A percentile compares a stretch with the other conserved stretches of the same genome.
phyloP scores from a whole-genome alignment of 2,113 vertebrate species.

The Epinephelus moara region DNA sequence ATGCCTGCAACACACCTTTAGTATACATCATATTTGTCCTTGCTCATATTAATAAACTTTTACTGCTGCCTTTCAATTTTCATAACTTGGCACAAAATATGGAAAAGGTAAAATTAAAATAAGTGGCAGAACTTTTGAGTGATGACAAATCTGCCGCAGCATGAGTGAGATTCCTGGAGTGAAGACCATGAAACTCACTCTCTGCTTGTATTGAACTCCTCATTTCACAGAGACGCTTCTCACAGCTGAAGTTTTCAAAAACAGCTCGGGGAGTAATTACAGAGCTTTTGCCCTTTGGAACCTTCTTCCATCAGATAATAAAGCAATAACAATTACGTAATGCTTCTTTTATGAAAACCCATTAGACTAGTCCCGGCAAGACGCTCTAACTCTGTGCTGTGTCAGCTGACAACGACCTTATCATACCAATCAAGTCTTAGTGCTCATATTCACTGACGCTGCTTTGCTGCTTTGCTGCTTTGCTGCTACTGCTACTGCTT shows the following conservation, averaged over 20 bases:
- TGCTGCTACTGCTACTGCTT: not conserved
- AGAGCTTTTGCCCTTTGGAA: conserved; percentile 70
- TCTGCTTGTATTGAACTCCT: not conserved
- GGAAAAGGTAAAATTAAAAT: not conserved
- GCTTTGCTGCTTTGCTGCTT: conserved; percentile 5
- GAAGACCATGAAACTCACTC: not conserved
- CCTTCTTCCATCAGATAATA: conserved; percentile 57
- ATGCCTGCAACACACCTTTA: not conserved
- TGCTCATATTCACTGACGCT: conserved; percentile 5
- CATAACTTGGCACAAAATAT: not conserved
- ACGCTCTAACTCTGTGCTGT: not conserved
- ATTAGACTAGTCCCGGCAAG: conserved; percentile 13
- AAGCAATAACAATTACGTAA: conserved; percentile 63
- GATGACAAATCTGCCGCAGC: not conserved
- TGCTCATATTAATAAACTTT: not conserved
- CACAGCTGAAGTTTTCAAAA: not conserved
- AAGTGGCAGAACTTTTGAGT: not conserved
- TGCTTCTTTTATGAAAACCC: conserved; percentile 48
- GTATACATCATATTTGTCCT: not conserved
- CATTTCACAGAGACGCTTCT: not conserved
- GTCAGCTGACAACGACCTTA: conserved; percentile 35
- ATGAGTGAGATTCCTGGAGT: not conserved
- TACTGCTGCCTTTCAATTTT: not conserved
- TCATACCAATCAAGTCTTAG: conserved; percentile 30
- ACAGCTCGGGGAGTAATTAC: conserved; percentile 15